Evolutionary conservation across 1,140 invertebrate species (phyloP).

Genomic region (Archivesica marissinica): DNA sequence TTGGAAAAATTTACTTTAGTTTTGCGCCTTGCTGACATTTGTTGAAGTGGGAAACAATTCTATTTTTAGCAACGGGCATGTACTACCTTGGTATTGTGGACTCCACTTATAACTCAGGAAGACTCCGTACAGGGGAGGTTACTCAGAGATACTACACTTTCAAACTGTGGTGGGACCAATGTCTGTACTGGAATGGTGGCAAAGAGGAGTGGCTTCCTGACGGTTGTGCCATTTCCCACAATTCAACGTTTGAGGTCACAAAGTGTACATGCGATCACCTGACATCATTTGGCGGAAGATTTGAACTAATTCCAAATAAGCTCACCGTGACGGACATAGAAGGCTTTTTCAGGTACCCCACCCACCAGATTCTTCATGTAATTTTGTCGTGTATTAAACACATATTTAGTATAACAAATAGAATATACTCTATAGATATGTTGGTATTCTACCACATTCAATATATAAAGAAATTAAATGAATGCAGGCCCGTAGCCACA

Average conservation of each 20-base stretch:
- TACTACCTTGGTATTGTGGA: slow-evolving; percentile 80
- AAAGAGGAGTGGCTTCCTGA: slow-evolving; percentile 71
- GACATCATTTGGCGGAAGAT: slow-evolving; percentile 78
- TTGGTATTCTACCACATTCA: too few species aligned
- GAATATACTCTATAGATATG: too few species aligned
- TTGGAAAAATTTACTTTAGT: background rate
- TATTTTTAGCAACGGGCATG: slow-evolving; percentile 70
- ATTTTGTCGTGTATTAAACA: too few species aligned
- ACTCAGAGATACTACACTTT: slow-evolving; percentile 76
- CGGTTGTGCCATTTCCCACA: slow-evolving; percentile 73
- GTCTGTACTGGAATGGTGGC: slow-evolving; percentile 79
- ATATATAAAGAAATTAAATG: too few species aligned
- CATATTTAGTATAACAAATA: too few species aligned
- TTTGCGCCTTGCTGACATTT: too few species aligned
- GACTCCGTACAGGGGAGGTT: slow-evolving; percentile 74
- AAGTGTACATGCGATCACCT: slow-evolving; percentile 79
- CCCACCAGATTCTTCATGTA: too few species aligned
- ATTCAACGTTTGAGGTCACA: slow-evolving; percentile 44
- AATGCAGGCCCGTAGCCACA: too few species aligned
- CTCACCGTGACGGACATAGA: slow-evolving; percentile 76
- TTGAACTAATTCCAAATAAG: slow-evolving; percentile 76
- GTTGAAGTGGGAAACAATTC: background rate
- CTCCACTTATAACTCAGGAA: slow-evolving; percentile 76
- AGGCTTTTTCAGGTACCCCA: slow-evolving; percentile 79
- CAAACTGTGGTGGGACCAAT: slow-evolving; percentile 79